A percentile compares a stretch with the other conserved stretches of the same genome.
Evolutionary conservation across 2,888 invertebrate species (phyloP).

Genomic region (Acanthacorydalis orientalis): DNA sequence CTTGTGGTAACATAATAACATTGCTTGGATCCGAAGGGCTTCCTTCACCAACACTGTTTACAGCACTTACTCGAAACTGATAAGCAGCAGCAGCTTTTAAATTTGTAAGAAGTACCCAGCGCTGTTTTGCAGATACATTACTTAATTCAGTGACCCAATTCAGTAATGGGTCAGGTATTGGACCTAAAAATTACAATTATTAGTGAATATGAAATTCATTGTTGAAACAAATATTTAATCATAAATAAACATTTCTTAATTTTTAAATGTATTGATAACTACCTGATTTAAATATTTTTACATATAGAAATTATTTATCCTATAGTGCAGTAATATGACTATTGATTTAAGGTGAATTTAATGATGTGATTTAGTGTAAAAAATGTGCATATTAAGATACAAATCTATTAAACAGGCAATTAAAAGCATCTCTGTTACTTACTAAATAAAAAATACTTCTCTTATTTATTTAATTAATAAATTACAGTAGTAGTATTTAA

Average conservation of each 20-base stretch:
- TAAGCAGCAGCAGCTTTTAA: conserved; percentile 90
- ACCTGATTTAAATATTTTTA: no score
- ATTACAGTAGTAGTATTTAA: no score
- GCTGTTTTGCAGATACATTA: conserved; percentile 64
- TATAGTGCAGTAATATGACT: no score
- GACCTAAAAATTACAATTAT: conserved; percentile 37
- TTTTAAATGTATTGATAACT: background rate
- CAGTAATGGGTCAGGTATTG: conserved; percentile 66
- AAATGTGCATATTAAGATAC: no score
- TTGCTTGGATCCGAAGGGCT: conserved; percentile 80
- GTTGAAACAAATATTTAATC: background rate
- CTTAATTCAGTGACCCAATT: conserved; percentile 80
- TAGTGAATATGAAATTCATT: background rate
- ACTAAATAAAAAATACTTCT: no score
- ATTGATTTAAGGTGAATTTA: background rate
- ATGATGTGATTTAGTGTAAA: background rate
- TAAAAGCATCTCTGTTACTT: no score
- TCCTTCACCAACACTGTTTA: conserved; percentile 92
- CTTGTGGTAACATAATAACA: conserved; percentile 83
- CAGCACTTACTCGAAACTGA: conserved; percentile 92
- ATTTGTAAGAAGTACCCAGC: conserved; percentile 66
- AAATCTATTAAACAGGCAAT: no score
- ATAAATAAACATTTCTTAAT: background rate
- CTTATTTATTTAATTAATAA: no score
- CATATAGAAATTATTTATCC: no score